A percentile compares a stretch with the other conserved stretches of the same genome.
Evolutionary conservation across 1,140 invertebrate species (phyloP).

Genomic region (Bombus picipes): DNA sequence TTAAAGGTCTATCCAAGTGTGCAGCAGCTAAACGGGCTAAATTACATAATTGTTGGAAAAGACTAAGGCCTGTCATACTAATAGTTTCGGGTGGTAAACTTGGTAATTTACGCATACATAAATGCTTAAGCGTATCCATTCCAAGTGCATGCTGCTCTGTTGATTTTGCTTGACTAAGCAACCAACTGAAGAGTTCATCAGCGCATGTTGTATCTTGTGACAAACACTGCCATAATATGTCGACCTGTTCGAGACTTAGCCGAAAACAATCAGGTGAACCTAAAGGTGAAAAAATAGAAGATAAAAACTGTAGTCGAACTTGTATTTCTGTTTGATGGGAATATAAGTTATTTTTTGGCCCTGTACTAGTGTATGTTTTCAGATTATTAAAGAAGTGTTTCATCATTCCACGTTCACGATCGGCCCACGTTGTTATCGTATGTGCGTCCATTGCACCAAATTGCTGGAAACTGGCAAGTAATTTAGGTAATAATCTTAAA

Average conservation of each 20-base stretch:
- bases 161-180: conserved; percentile 93
- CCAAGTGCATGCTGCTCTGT: conserved; percentile 95
- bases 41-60: conserved; percentile 95
- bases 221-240: conserved; percentile 94
- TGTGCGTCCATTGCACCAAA: conserved; percentile 92
- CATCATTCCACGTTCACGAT: conserved; percentile 95
- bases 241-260: conserved; percentile 93
- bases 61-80: conserved; percentile 94
- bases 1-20: conserved; percentile 83
- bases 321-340: conserved; percentile 95
- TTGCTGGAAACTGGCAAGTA: conserved; percentile 96
- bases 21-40: conserved; percentile 88
- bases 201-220: conserved; percentile 91
- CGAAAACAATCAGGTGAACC: conserved; percentile 95
- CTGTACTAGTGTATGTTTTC: conserved; percentile 84
- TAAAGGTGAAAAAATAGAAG: conserved; percentile 94
- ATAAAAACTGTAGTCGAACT: conserved; percentile 94
- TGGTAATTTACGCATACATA: conserved; percentile 95
- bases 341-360: conserved; percentile 85
- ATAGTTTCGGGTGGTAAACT: conserved; percentile 93
- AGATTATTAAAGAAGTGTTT: conserved; percentile 94
- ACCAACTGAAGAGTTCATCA: conserved; percentile 96
- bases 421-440: conserved; percentile 94
- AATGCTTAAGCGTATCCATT: conserved; percentile 92
- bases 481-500: conserved; percentile 92